Conservation (phyloP, 2,888 invertebrate genomes). For the Tetheella fluctuosa region DNA sequence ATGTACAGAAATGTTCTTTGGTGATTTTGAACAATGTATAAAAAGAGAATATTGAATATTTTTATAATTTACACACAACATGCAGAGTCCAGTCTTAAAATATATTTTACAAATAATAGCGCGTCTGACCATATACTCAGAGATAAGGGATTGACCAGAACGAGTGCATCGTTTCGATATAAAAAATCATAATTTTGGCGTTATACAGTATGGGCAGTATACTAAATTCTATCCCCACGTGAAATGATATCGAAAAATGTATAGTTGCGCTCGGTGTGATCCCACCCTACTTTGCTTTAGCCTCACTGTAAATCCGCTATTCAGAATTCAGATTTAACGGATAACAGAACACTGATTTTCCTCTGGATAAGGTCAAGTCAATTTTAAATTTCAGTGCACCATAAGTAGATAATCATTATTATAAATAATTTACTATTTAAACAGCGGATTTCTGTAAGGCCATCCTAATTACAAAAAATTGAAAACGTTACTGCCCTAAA, state of each 20-base stretch:
- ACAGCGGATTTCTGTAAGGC: neutral
- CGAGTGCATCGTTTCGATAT: conserved; percentile 30
- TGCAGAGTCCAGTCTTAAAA: conserved; percentile 45
- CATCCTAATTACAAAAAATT: neutral
- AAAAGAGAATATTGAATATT: conserved; percentile 33
- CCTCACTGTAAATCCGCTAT: conserved; percentile 25
- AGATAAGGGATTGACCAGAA: conserved; percentile 45
- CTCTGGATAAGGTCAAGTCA: conserved; percentile 20
- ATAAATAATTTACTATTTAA: neutral
- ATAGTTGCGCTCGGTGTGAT: conserved; percentile 43
- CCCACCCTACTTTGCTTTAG: conserved; percentile 28
- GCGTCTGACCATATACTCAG: conserved; percentile 28
- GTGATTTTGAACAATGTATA: conserved; percentile 27
- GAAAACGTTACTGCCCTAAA: neutral
- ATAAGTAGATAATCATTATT: neutral
- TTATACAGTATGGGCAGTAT: conserved; percentile 5
- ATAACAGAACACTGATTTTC: conserved; percentile 18
- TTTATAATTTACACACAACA: conserved; percentile 37
- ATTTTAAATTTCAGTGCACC: conserved; percentile 7
- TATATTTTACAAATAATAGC: conserved; percentile 13
- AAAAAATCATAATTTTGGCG: conserved; percentile 3
- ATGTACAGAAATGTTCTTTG: conserved; percentile 47
- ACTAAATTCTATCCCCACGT: neutral
- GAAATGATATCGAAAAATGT: neutral
- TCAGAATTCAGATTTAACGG: conserved; percentile 9